These are phyloP conservation scores for Augochlora pura DNA, from an alignment of 1,140 invertebrate species.

Conservation along the genomic window DNA sequence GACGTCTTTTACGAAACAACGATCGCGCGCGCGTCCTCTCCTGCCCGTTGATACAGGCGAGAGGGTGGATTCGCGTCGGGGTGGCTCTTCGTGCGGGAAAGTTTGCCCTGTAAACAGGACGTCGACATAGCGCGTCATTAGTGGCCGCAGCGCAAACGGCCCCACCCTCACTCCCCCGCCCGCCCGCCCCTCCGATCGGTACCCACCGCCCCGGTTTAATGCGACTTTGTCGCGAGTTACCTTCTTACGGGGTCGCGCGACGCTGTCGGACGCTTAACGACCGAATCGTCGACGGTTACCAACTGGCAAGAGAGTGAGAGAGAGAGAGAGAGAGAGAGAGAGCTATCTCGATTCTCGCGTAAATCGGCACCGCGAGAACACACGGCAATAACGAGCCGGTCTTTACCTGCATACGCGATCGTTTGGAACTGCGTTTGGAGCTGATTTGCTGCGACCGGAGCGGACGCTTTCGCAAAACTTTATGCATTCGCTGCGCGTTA, in stretches of 20 bases:
- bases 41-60: slow-evolving; percentile 16
- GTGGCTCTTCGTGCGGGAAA: slow-evolving; percentile 28
- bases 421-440: too few species aligned
- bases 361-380: too few species aligned
- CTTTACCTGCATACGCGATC: too few species aligned
- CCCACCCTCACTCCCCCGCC: too few species aligned
- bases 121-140: slow-evolving; percentile 75
- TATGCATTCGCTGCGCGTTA: too few species aligned
- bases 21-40: background rate
- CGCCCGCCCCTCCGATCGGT: background rate
- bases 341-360: too few species aligned
- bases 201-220: background rate
- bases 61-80: too few species aligned
- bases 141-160: slow-evolving; percentile 70
- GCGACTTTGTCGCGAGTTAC: slow-evolving; percentile 34
- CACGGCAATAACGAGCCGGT: too few species aligned
- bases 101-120: slow-evolving; percentile 77
- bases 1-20: background rate
- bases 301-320: too few species aligned
- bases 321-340: too few species aligned
- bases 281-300: background rate
- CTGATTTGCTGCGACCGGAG: too few species aligned
- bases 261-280: background rate
- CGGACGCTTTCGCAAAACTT: too few species aligned
- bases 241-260: slow-evolving; percentile 10